Evolutionary conservation across 2,888 invertebrate species (phyloP), one percentile per base, ranked within the genome.

Genomic region (Thymelicus acteon): DNA sequence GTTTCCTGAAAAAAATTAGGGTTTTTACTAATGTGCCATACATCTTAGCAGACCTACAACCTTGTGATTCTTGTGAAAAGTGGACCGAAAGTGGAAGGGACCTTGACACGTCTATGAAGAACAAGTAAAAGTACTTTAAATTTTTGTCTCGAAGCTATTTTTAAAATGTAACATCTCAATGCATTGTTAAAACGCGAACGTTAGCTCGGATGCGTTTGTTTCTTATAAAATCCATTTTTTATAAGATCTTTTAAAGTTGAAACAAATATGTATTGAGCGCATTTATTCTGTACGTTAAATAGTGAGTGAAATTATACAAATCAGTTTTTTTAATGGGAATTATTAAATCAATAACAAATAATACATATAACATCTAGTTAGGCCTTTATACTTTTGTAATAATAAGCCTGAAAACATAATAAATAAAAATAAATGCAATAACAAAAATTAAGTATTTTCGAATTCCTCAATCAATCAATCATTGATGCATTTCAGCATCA

Each of bases 71-170:
- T n/a, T n/a, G 7, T 24, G 39, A 13, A 31, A 52, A 64, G 63
- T 19, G 40, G 39, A 19, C 39, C 52, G 40, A 40, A 68, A 57
- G 67, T 67, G 57, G 19, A 52, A 52, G 48, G 12, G 49, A 64
- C 69, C 69, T 70, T 70, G 69, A 64, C 69, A 63, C 47, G 58
- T 70, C 69, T 70, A 63, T 70, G 7, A 62, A 64, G 63, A 69
- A 48, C 62, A 66, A 48, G 54, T 54, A 44, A 57, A 52, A 52
- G 6, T 31, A 19, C 24, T 37, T 37, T n/a, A 37, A 7, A 7
- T 58, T 37, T 58, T 58, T 58, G 37, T 31, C 40, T 24, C 24
- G 7, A n/a, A 31, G 58, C 15, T 66, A 58, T 66, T 66, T 66
- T 19, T 66, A 48, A 24, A 24, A 47, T 37, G 15, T 48, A 66